A percentile compares a stretch with the other conserved stretches of the same genome.
These are phyloP conservation scores for Margaritifera margaritifera DNA, from an alignment of 2,888 invertebrate species.

Conservation along the genomic window DNA sequence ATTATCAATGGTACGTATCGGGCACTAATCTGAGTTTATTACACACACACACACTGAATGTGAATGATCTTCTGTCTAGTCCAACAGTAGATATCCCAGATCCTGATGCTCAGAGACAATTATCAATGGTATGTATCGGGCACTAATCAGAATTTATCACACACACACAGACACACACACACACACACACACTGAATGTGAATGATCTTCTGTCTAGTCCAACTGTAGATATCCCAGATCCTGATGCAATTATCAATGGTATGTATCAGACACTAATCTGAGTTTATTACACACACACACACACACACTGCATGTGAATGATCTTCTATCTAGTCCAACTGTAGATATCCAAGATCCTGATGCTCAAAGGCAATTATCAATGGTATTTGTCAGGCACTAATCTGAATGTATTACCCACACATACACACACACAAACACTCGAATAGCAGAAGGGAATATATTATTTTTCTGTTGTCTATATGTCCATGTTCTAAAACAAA, in stretches of 20 bases:
- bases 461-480: too few species aligned
- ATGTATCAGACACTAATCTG: conserved; percentile 2
- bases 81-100: conserved; percentile 61
- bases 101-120: conserved; percentile 49
- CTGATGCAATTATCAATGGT: conserved; percentile 55
- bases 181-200: conserved; percentile 71
- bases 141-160: too few species aligned
- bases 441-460: too few species aligned
- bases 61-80: conserved; percentile 69
- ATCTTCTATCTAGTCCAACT: conserved; percentile 62
- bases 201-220: conserved; percentile 69
- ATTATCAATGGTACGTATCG: conserved; percentile 46
- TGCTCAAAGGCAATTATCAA: conserved; percentile 46
- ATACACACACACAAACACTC: too few species aligned
- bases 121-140: conserved; percentile 43
- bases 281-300: too few species aligned
- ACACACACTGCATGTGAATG: conserved; percentile 73
- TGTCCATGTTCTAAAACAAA: too few species aligned
- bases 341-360: conserved; percentile 59
- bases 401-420: too few species aligned
- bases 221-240: conserved; percentile 56
- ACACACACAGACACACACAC: too few species aligned
- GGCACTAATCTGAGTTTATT: too few species aligned
- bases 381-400: conserved; percentile 32
- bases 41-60: conserved; percentile 64